These are phyloP conservation scores for Plestiodon gilberti DNA, from an alignment of 2,113 vertebrate species.

Conservation along the genomic window DNA sequence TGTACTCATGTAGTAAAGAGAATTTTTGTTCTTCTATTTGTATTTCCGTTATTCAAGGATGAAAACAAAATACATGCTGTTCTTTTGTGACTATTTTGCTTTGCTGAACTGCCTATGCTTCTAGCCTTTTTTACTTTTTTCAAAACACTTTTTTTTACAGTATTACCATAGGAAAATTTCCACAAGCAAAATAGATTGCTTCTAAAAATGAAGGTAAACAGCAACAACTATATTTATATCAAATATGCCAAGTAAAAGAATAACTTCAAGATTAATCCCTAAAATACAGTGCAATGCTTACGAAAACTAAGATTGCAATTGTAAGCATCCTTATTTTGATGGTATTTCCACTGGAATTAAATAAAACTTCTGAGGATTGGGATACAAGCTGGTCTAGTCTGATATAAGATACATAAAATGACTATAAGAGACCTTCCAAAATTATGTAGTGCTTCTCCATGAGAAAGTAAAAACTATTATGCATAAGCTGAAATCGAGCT, in stretches of 20 bases:
- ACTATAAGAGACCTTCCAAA: background rate
- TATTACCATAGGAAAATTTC: background rate
- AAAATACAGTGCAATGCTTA: background rate
- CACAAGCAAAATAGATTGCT: background rate
- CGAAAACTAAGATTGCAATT: background rate
- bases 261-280: background rate
- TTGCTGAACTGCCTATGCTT: background rate
- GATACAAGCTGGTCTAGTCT: background rate
- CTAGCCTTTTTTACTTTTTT: background rate
- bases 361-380: background rate
- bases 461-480: background rate
- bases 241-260: background rate
- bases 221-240: background rate
- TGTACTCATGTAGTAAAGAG: background rate
- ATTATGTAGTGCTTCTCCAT: background rate
- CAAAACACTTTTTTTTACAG: background rate
- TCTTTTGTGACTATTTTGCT: background rate
- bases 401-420: background rate
- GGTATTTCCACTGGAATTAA: background rate
- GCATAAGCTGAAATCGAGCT: no score
- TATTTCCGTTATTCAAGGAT: background rate
- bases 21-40: slow-evolving; percentile 21
- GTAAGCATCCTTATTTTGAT: background rate
- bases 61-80: slow-evolving; percentile 2
- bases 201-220: background rate